A percentile compares a stretch with the other conserved stretches of the same genome.
These are phyloP conservation scores for Listronotus bonariensis DNA, from an alignment of 1,140 invertebrate genomes.

Conservation along the genomic window DNA sequence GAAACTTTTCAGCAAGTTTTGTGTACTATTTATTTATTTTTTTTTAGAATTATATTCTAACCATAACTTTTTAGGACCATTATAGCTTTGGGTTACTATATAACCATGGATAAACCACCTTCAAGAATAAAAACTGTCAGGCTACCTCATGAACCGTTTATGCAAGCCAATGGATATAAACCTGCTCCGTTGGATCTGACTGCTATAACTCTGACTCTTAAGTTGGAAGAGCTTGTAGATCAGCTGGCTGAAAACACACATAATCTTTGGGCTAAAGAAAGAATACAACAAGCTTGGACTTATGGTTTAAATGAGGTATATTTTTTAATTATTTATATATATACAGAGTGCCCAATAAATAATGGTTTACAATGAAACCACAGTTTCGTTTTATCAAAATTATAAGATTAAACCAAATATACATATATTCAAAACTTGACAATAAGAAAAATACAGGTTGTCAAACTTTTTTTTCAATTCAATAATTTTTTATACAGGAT, in stretches of 20 bases:
- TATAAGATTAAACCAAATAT: too few relatives aligned
- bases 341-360: too few relatives aligned
- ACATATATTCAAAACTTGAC: too few relatives aligned
- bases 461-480: too few relatives aligned
- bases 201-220: constrained; percentile 85
- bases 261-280: constrained; percentile 97
- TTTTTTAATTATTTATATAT: too few relatives aligned
- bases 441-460: too few relatives aligned
- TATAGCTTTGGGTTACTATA: constrained; percentile 95
- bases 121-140: constrained; percentile 91
- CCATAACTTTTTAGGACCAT: constrained; percentile 85
- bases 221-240: constrained; percentile 96
- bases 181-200: constrained; percentile 96
- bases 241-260: constrained; percentile 98
- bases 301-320: constrained; percentile 92
- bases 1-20: too few relatives aligned
- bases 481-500: too few relatives aligned
- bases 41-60: too few relatives aligned
- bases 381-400: too few relatives aligned
- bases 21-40: too few relatives aligned
- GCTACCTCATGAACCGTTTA: constrained; percentile 89
- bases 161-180: constrained; percentile 97
- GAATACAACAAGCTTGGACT: constrained; percentile 98
- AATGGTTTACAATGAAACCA: too few relatives aligned
- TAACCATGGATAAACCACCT: constrained; percentile 94